A percentile compares a stretch with the other conserved stretches of the same genome.
phyloP scores from a whole-genome alignment of 2,888 invertebrate species.

The Lasiommata megera region DNA sequence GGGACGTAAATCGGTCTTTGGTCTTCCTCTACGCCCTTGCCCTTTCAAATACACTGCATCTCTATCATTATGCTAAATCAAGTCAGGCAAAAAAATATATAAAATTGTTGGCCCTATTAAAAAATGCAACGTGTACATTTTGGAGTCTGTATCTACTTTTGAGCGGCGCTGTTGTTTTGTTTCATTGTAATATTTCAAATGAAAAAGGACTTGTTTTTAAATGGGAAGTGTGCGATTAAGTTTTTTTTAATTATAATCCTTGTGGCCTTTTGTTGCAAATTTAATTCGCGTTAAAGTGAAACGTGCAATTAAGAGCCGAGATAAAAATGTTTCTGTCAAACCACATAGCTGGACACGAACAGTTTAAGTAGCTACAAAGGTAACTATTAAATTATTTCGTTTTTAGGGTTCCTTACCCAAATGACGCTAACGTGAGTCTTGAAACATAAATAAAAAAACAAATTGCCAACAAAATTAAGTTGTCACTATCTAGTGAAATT shows the following conservation, averaged over 20 bases:
- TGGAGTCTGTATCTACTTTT: conserved; percentile 27
- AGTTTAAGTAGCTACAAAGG: no score
- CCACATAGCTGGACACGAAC: not conserved
- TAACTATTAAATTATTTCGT: no score
- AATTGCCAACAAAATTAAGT: no score
- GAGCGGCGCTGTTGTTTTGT: conserved; percentile 19
- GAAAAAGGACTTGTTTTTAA: conserved; percentile 20
- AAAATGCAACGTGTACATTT: conserved; percentile 20
- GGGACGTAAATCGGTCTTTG: no score
- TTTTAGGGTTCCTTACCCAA: no score
- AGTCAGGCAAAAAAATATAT: not conserved
- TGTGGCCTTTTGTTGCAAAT: conserved; percentile 1
- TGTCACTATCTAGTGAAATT: no score
- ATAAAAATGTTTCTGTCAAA: not conserved
- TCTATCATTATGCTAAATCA: no score
- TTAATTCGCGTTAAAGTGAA: not conserved
- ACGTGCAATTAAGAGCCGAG: not conserved
- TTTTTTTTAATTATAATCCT: conserved; percentile 13
- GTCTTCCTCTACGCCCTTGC: no score
- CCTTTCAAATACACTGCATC: no score
- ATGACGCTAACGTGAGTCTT: no score
- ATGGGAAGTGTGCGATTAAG: conserved; percentile 22
- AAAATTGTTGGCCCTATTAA: not conserved
- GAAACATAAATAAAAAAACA: no score
- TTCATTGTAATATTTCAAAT: conserved; percentile 26